phyloP scores from a whole-genome alignment of 2,888 invertebrate species.

The Cephus nigrinus region DNA sequence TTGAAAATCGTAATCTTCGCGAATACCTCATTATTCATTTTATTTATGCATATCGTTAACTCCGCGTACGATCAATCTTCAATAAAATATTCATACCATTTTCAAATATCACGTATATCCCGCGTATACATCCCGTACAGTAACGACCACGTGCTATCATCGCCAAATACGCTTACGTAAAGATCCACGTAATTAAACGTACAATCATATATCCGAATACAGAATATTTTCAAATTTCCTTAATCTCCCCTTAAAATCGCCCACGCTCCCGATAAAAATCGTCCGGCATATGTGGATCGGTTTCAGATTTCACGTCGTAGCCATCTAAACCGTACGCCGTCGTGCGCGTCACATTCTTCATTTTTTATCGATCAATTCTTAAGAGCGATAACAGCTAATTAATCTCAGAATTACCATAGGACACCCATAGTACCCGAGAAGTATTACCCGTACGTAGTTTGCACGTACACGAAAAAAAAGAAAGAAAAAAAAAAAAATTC shows the following conservation, averaged over 20 bases:
- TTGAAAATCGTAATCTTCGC: background rate
- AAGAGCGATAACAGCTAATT: background rate
- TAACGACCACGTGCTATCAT: background rate
- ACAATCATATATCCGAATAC: background rate
- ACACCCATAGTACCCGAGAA: background rate
- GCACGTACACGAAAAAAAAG: background rate
- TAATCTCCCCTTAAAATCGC: conserved; percentile 20
- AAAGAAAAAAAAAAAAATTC: background rate
- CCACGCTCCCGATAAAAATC: conserved; percentile 25
- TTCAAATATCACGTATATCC: background rate
- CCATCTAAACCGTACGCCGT: conserved; percentile 17
- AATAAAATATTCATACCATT: background rate
- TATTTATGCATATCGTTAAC: background rate
- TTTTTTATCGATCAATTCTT: background rate
- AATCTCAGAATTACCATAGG: background rate
- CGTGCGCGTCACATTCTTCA: conserved; percentile 16
- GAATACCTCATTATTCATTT: background rate
- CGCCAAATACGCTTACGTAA: background rate
- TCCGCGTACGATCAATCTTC: background rate
- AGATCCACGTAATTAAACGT: background rate
- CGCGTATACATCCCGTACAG: background rate
- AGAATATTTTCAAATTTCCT: background rate
- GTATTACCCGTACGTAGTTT: background rate
- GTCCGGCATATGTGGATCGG: conserved; percentile 29
- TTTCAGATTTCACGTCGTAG: conserved; percentile 35